Conservation (phyloP, 2,888 invertebrate genomes). For the Baronia brevicornis region DNA sequence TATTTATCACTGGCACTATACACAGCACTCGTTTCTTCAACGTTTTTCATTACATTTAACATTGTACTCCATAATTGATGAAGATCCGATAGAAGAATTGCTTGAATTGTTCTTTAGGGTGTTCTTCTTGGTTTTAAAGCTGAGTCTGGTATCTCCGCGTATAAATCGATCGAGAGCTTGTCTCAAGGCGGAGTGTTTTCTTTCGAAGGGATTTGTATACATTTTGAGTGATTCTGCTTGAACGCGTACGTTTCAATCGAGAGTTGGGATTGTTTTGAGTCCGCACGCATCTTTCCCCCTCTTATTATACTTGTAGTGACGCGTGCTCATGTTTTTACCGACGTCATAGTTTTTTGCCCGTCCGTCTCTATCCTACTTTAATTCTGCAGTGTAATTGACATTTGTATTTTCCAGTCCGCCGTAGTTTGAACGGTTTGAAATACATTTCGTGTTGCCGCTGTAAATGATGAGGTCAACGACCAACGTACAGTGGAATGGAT, state of each 20-base stretch:
- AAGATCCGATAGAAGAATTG: conserved; percentile 48
- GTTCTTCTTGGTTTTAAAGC: conserved; percentile 51
- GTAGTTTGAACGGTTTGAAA: too few species aligned
- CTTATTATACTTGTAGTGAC: conserved; percentile 39
- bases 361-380: conserved; percentile 11
- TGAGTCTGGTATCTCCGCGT: conserved; percentile 59
- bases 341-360: conserved; percentile 23
- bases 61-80: conserved; percentile 26
- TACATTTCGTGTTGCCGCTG: too few species aligned
- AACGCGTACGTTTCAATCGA: conserved; percentile 35
- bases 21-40: conserved; percentile 18
- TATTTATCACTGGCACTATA: conserved; percentile 47
- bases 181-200: conserved; percentile 80
- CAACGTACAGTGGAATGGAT: too few species aligned
- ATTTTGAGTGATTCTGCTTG: conserved; percentile 43
- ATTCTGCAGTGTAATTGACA: conserved; percentile 11
- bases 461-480: conserved; percentile 8
- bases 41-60: conserved; percentile 14
- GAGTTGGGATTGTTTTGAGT: conserved; percentile 29
- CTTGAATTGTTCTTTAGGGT: conserved; percentile 36
- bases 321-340: conserved; percentile 40
- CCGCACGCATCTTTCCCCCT: conserved; percentile 26
- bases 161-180: conserved; percentile 79
- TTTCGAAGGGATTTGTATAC: conserved; percentile 82
- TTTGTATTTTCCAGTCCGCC: conserved; percentile 5